These are phyloP conservation scores for Lasioglossum leucozonium DNA, from an alignment of 2,888 invertebrate genomes.

Conservation along the genomic window DNA sequence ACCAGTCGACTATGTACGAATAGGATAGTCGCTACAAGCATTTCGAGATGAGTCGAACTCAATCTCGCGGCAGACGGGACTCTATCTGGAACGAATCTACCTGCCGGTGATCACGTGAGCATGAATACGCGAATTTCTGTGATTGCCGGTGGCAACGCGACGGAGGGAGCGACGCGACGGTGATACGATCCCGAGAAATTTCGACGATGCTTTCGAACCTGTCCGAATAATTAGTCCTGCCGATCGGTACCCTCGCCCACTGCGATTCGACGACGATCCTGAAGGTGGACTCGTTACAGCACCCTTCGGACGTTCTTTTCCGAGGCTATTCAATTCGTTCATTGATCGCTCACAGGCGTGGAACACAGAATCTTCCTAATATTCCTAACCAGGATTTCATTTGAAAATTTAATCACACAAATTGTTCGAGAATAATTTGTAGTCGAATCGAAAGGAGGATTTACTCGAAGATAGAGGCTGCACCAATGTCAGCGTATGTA, in stretches of 20 bases:
- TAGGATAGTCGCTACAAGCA: slow-evolving; percentile 80
- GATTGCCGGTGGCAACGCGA: slow-evolving; percentile 63
- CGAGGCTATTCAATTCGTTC: background rate
- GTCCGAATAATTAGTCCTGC: slow-evolving; percentile 53
- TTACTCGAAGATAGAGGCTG: background rate
- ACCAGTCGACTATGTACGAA: slow-evolving; percentile 78
- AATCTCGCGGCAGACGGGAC: slow-evolving; percentile 75
- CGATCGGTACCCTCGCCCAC: slow-evolving; percentile 36
- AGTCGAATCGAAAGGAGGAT: background rate
- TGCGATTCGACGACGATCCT: background rate
- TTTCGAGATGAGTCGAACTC: slow-evolving; percentile 83
- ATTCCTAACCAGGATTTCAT: background rate
- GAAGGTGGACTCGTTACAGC: background rate
- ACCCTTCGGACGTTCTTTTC: background rate
- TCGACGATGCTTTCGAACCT: slow-evolving; percentile 35
- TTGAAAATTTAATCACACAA: background rate
- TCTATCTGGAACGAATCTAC: slow-evolving; percentile 70
- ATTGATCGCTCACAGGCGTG: background rate
- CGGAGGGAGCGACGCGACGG: slow-evolving; percentile 15
- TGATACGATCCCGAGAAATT: slow-evolving; percentile 41
- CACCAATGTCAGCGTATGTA: slow-evolving; percentile 72
- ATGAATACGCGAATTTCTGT: slow-evolving; percentile 71
- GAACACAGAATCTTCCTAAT: background rate
- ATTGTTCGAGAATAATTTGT: background rate
- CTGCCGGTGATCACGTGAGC: slow-evolving; percentile 71